These are phyloP conservation scores for Aradophagus sp. DNA, from an alignment of 1,140 invertebrate genomes.

Conservation along the genomic window DNA sequence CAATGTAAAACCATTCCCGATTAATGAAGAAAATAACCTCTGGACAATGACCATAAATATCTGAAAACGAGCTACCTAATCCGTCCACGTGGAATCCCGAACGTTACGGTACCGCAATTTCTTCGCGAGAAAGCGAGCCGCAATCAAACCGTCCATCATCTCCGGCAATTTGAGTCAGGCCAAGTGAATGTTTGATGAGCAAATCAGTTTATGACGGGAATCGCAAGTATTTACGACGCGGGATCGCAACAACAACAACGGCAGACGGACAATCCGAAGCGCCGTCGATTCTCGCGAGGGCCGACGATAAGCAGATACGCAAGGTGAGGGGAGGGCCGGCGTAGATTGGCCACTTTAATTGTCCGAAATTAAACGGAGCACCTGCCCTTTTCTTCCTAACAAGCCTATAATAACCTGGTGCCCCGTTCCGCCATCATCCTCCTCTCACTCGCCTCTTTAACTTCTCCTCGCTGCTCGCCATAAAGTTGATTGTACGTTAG, in stretches of 20 bases:
- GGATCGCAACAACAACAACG: conserved; percentile 26
- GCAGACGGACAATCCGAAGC: conserved; percentile 5
- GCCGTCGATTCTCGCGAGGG: too few relatives aligned
- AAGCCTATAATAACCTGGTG: conserved; percentile 73
- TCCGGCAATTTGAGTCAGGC: conserved; percentile 34
- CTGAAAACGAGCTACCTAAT: conserved; percentile 29
- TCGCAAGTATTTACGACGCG: conserved; percentile 36
- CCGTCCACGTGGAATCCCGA: conserved; percentile 5
- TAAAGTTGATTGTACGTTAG: conserved; percentile 72
- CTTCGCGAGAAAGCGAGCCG: conserved; percentile 23
- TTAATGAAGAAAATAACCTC: conserved; percentile 24
- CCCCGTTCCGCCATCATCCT: conserved; percentile 52
- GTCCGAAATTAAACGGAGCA: conserved; percentile 73
- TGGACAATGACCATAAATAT: conserved; percentile 32
- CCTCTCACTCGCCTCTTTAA: conserved; percentile 42
- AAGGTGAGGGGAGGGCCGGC: conserved; percentile 29
- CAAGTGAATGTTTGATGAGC: conserved; percentile 49
- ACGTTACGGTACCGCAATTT: conserved; percentile 38
- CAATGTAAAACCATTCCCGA: not conserved
- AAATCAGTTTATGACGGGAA: conserved; percentile 48
- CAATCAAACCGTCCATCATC: conserved; percentile 33
- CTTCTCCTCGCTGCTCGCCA: conserved; percentile 53
- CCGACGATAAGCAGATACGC: conserved; percentile 49
- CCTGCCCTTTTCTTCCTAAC: conserved; percentile 71
- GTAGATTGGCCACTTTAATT: conserved; percentile 70